phyloP scores from a whole-genome alignment of 1,140 invertebrate species.

The Drosophila subpulchrella region DNA sequence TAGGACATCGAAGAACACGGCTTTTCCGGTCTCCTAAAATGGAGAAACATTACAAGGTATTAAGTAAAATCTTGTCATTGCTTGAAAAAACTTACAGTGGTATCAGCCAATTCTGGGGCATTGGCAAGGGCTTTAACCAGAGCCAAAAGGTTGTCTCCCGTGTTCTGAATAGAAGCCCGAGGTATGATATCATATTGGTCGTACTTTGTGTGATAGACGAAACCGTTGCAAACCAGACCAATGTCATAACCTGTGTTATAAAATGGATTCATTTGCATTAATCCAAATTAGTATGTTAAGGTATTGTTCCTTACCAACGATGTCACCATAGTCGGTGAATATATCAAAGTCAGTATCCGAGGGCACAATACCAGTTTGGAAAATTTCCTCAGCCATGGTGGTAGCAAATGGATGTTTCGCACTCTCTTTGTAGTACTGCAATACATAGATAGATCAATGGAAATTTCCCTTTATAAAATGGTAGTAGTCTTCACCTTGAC shows the following conservation, averaged over 20 bases:
- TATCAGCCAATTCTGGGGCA: slow-evolving; percentile 86
- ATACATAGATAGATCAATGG: background rate
- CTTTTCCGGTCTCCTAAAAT: slow-evolving; percentile 82
- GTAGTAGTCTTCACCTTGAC: slow-evolving; percentile 85
- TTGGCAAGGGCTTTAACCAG: slow-evolving; percentile 88
- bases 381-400: slow-evolving; percentile 92
- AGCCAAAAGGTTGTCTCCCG: slow-evolving; percentile 91
- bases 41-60: slow-evolving; percentile 84
- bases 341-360: slow-evolving; percentile 95
- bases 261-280: background rate
- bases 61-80: background rate
- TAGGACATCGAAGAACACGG: slow-evolving; percentile 92
- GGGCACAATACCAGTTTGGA: slow-evolving; percentile 93
- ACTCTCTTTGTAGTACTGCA: slow-evolving; percentile 90
- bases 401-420: slow-evolving; percentile 92
- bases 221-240: slow-evolving; percentile 96
- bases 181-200: slow-evolving; percentile 91
- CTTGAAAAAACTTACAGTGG: slow-evolving; percentile 85
- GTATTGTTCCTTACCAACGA: slow-evolving; percentile 30
- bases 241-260: slow-evolving; percentile 75
- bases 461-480: background rate
- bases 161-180: slow-evolving; percentile 91
- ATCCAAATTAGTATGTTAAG: background rate
- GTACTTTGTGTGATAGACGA: slow-evolving; percentile 95
- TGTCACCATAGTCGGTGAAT: slow-evolving; percentile 88